Base-by-base conservation (phyloP, 1,140 invertebrate genomes). In the Drosophila gunungcola region DNA sequence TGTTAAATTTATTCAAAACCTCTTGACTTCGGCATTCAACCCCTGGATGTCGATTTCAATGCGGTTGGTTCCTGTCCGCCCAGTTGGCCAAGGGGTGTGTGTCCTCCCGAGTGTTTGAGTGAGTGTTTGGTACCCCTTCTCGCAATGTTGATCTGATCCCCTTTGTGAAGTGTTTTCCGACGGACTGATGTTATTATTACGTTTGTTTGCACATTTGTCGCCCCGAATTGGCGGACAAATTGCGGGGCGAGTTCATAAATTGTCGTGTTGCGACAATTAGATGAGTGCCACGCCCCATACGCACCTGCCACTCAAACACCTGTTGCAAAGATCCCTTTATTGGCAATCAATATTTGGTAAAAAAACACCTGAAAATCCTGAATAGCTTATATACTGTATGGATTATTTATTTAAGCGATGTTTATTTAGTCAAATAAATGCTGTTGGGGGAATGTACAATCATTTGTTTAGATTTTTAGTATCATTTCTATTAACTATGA, bases 1-100 rank as follows among this genome's bases (percentile, higher is more conserved):
- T 88, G 82, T 86, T 86, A 86, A 86, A 88, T 88, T 82, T 86
- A 86, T 86, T 86, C 82, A 86, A 89, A 88, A 74, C 84, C 84
- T 88, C 84, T 88, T 88, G 83, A 88, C 83, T 88, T 63, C 54
- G 36, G 41, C 48, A 68, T 45, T 51, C 70, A 63, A 85, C 73
- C 81, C 82, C 77, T 63, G 55, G 16, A 3, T 42, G 53, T 65
- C 49, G 51, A 54, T 41, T 34, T 45, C 12, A 51, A 65, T 75
- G 73, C 61, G 70, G 72, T 75, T 64, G 72, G 25, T 52, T 43
- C 63, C 67, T 69, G 75, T 64, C 55, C 46, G 25, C 51, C 39
- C 78, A 72, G 68, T 70, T 85, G 82, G 68, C 76, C 67, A 83
- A 88, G 83, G 82, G 83, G 70, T 86, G 82, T 54, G 41, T 13